Evolutionary conservation across 30 jellyfish, hydroid and myxozoan species (phyloP).

Genomic region (Cassiopea xamachana): DNA sequence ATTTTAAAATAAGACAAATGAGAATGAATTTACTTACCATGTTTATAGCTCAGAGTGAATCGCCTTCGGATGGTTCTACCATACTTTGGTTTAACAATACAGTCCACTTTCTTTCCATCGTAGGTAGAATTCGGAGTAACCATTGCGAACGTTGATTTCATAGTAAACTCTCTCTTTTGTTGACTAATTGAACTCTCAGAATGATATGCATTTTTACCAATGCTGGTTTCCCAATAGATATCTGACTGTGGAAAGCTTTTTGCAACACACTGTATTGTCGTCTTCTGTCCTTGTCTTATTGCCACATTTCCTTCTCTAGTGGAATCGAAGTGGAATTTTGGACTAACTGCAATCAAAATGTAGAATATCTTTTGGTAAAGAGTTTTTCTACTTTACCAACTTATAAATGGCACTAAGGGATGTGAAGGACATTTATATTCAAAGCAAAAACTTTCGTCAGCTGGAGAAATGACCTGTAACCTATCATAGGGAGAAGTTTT

Average conservation of each 20-base stretch:
- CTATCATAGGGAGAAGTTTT: too few species aligned
- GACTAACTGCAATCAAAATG: background rate
- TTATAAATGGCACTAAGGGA: too few species aligned
- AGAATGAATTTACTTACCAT: background rate
- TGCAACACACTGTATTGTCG: background rate
- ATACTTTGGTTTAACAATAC: background rate
- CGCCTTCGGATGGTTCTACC: background rate
- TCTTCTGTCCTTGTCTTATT: background rate
- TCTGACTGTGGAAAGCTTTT: background rate
- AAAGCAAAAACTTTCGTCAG: too few species aligned
- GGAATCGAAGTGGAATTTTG: background rate
- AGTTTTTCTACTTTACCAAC: too few species aligned
- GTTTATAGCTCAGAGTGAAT: background rate
- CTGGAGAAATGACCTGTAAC: too few species aligned
- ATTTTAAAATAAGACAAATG: too few species aligned
- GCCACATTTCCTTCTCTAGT: background rate
- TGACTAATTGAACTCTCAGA: background rate
- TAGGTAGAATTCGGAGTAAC: background rate
- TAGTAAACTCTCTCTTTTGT: background rate
- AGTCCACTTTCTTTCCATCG: background rate
- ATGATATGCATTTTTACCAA: background rate
- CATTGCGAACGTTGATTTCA: background rate
- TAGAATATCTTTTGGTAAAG: too few species aligned
- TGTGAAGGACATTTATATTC: too few species aligned
- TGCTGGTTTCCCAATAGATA: background rate